phyloP scores from a whole-genome alignment of 2,113 vertebrate species.

The Silurus meridionalis region DNA sequence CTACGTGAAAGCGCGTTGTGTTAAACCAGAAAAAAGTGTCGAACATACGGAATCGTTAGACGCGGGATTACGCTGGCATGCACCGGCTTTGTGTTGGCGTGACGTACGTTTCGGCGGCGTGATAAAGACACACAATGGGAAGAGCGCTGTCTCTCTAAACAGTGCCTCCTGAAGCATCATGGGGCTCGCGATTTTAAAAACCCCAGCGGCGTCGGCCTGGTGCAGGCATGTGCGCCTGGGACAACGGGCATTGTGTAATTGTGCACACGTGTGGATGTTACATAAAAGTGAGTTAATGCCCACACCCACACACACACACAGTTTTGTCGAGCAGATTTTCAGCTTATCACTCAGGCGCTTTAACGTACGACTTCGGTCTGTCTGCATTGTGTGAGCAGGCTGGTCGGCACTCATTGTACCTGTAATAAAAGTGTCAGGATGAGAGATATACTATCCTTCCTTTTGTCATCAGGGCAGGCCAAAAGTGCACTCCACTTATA shows the following conservation, averaged over 20 bases:
- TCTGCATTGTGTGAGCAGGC: constrained; percentile 33
- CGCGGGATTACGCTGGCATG: constrained; percentile 34
- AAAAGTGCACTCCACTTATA: constrained; percentile 17
- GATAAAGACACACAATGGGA: constrained; percentile 59
- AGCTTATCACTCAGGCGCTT: constrained; percentile 30
- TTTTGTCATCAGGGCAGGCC: constrained; percentile 27
- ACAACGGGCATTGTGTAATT: constrained; percentile 36
- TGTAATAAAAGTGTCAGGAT: constrained; percentile 49
- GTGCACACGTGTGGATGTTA: constrained; percentile 35
- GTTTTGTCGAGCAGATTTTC: constrained; percentile 4
- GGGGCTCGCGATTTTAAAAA: constrained; percentile 51
- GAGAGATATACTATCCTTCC: constrained; percentile 41
- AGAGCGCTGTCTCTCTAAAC: constrained; percentile 62
- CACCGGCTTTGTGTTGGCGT: constrained; percentile 17
- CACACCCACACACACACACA: background rate
- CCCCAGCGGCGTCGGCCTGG: background rate
- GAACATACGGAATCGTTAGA: constrained; percentile 7
- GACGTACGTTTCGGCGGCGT: constrained; percentile 26
- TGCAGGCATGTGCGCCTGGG: constrained; percentile 18
- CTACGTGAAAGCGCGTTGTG: no score
- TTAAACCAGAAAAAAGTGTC: background rate
- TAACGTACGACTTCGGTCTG: constrained; percentile 47
- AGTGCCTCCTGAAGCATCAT: constrained; percentile 56
- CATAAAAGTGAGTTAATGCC: constrained; percentile 21
- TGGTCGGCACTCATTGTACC: constrained; percentile 26